Evolutionary conservation across 2,113 vertebrate genomes (phyloP), one percentile per base, ranked within the genome.

Genomic region (Raphicerus campestris): DNA sequence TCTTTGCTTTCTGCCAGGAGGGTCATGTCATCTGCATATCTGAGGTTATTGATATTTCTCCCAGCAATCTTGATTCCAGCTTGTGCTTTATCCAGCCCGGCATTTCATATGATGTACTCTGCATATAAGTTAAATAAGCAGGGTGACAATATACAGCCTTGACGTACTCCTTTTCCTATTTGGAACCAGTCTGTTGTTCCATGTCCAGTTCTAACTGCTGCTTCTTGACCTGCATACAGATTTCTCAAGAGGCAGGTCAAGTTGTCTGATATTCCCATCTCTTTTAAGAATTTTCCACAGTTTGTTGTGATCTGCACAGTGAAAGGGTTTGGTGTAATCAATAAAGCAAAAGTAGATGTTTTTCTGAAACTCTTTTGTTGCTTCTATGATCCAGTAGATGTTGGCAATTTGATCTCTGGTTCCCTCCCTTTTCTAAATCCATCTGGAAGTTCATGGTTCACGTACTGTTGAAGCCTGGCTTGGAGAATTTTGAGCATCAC

Each of bases 111-210:
- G 32, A 66, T 35, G 32, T 35, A 35, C 16, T 66, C 32, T 66
- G 63, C 32, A 10, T 66, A 19, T 10, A 66, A 66, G 32, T 66
- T 66, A 20, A 66, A 66, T 66, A 35, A n/a, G 9, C 7, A 66
- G 61, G 45, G 45, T 47, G 2, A 47, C 10, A 47, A 47, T 47
- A 47, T 47, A 47, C 7, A 66, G 61, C 32, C 61, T 66, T 66
- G 61, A 66, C 0, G 0, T 63, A 66, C 63, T 66, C 8, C 63
- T 66, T 35, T 66, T 4, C 63, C 4, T 0, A 10, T n/a, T 66
- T 66, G 61, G 14, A 66, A 19, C 16, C 4, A 66, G 32, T n/a
- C 7, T 66, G 32, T 19, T 66, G 8, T 35, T 66, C 63, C 4
- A 0, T 66, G 63, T 66, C 63, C 10, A 2, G 0, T 66, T 66